phyloP scores from a whole-genome alignment of 2,888 invertebrate species.

The Caenorhabditis sp. region DNA sequence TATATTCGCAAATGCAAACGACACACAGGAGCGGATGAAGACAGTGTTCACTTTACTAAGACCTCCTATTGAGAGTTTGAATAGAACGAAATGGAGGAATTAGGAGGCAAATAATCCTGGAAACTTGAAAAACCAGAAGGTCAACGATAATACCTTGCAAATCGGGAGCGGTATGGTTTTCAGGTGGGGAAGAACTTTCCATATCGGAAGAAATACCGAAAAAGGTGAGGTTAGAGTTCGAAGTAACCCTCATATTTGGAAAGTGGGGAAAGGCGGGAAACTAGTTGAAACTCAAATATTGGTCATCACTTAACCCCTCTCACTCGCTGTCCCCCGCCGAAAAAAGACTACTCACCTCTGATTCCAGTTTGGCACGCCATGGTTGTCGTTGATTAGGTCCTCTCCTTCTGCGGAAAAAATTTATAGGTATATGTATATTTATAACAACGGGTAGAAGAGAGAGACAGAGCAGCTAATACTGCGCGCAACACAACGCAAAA shows the following conservation, averaged over 20 bases:
- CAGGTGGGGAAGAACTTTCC: not conserved
- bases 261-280: slow-evolving; percentile 10
- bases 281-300: slow-evolving; percentile 42
- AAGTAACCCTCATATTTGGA: slow-evolving; percentile 29
- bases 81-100: slow-evolving; percentile 9
- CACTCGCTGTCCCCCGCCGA: not conserved
- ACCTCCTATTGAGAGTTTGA: slow-evolving; percentile 43
- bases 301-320: slow-evolving; percentile 34
- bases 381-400: slow-evolving; percentile 29
- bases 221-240: slow-evolving; percentile 2
- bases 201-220: not conserved
- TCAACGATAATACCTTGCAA: slow-evolving; percentile 16
- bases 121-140: slow-evolving; percentile 1
- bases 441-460: slow-evolving; percentile 31
- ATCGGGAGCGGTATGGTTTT: not conserved
- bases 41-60: slow-evolving; percentile 55
- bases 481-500: slow-evolving; percentile 69
- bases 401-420: slow-evolving; percentile 29
- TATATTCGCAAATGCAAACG: slow-evolving; percentile 53
- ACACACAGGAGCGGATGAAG: not conserved
- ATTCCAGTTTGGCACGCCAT: slow-evolving; percentile 83
- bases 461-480: slow-evolving; percentile 53
- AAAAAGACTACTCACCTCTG: slow-evolving; percentile 71
- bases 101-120: slow-evolving; percentile 34
- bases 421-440: slow-evolving; percentile 39